Evolutionary conservation across 2,113 vertebrate genomes (phyloP).

Genomic region (Synodontis membranacea): DNA sequence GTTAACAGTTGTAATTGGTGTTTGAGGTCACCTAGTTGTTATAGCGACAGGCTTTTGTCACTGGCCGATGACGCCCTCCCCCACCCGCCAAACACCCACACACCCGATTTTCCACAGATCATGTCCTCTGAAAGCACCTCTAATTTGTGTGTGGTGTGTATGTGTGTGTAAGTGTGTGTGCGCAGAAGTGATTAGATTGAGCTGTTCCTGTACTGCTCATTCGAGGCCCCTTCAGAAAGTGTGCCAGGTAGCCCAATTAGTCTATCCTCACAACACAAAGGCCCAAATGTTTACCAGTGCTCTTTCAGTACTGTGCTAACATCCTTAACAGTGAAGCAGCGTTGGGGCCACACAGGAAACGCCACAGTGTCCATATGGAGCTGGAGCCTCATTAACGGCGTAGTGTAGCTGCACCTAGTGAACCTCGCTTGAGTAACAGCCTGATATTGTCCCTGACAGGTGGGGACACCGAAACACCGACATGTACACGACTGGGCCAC

Average conservation of each 20-base stretch:
- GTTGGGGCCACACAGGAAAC: slow-evolving; percentile 48
- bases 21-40: slow-evolving; percentile 69
- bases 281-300: slow-evolving; percentile 47
- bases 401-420: slow-evolving; percentile 36
- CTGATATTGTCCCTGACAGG: slow-evolving; percentile 26
- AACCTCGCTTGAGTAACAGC: slow-evolving; percentile 37
- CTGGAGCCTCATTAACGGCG: slow-evolving; percentile 66
- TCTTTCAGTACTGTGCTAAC: slow-evolving; percentile 53
- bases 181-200: slow-evolving; percentile 36
- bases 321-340: slow-evolving; percentile 42
- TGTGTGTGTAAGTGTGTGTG: slow-evolving; percentile 14
- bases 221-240: slow-evolving; percentile 47
- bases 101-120: slow-evolving; percentile 19
- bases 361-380: slow-evolving; percentile 54
- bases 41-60: slow-evolving; percentile 61
- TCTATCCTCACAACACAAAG: slow-evolving; percentile 41
- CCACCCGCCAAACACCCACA: slow-evolving; percentile 24
- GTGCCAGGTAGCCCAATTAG: slow-evolving; percentile 54
- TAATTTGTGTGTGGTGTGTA: slow-evolving; percentile 40
- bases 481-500: neutral
- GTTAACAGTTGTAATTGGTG: slow-evolving; percentile 65
- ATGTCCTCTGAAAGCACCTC: slow-evolving; percentile 38
- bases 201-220: slow-evolving; percentile 49
- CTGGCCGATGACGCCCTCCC: slow-evolving; percentile 34
- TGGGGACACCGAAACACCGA: neutral